phyloP scores from a whole-genome alignment of 2,888 invertebrate genomes.

The Drosophila lutescens region DNA sequence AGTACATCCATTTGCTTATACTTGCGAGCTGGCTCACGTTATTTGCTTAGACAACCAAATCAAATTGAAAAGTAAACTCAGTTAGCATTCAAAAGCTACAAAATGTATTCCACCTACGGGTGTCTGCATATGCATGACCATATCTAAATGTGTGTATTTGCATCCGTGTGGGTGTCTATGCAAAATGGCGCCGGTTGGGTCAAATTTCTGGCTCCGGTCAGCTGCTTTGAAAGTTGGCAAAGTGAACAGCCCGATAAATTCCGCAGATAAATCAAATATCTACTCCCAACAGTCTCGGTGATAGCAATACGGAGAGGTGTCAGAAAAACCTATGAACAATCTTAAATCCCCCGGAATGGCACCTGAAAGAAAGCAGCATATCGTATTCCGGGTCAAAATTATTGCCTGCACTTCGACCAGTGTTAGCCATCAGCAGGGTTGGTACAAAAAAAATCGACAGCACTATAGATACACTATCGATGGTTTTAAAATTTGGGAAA shows the following conservation, averaged over 20 bases:
- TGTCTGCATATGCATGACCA: neutral
- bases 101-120: constrained; percentile 40
- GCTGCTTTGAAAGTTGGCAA: constrained; percentile 6
- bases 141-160: neutral
- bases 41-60: constrained; percentile 72
- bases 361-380: too few relatives aligned
- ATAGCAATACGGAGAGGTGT: neutral
- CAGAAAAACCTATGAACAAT: neutral
- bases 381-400: too few relatives aligned
- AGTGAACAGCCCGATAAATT: constrained; percentile 17
- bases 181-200: constrained; percentile 36
- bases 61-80: constrained; percentile 74
- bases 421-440: too few relatives aligned
- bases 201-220: constrained; percentile 22
- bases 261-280: constrained; percentile 7
- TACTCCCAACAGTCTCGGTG: neutral
- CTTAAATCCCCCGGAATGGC: neutral
- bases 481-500: too few relatives aligned
- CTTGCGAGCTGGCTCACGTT: constrained; percentile 55
- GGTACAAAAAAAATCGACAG: too few relatives aligned
- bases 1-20: constrained; percentile 68
- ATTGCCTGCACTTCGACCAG: too few relatives aligned
- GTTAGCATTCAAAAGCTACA: constrained; percentile 55
- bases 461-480: too few relatives aligned
- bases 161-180: constrained; percentile 1